phyloP scores from a whole-genome alignment of 2,113 vertebrate genomes.

The Macquaria ambigua region DNA sequence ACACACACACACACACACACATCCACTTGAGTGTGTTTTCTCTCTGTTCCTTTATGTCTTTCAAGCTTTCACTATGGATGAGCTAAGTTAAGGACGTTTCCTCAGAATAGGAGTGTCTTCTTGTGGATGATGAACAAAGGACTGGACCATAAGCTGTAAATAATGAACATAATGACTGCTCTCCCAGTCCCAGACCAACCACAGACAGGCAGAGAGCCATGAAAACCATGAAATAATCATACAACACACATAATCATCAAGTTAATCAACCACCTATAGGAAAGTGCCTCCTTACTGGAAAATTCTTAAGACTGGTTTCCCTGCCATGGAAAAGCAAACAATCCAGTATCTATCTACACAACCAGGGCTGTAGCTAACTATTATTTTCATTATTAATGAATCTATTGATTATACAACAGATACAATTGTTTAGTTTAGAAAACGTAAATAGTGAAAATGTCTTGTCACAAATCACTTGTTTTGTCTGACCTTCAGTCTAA shows the following conservation, averaged over 20 bases:
- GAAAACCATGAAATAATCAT: constrained; percentile 16
- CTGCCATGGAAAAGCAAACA: background rate
- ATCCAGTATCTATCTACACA: background rate
- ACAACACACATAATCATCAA: constrained; percentile 18
- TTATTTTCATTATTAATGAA: background rate
- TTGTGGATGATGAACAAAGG: constrained; percentile 7
- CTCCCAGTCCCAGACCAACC: constrained; percentile 18
- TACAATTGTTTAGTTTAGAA: background rate
- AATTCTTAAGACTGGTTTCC: too few species aligned
- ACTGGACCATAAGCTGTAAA: constrained; percentile 24
- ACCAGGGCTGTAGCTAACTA: background rate
- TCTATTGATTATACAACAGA: background rate
- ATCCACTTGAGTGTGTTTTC: background rate
- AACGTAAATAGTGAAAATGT: background rate
- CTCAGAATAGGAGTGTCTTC: background rate
- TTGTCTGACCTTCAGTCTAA: background rate
- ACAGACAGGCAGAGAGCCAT: constrained; percentile 14
- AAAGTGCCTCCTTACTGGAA: background rate
- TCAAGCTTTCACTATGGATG: background rate
- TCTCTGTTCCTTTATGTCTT: background rate
- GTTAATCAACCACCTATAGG: constrained; percentile 4
- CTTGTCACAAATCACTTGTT: background rate
- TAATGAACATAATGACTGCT: constrained; percentile 48
- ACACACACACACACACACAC: too few species aligned
- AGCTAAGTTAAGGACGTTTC: background rate